phyloP scores from a whole-genome alignment of 2,113 vertebrate species.

The Balaeniceps rex region DNA sequence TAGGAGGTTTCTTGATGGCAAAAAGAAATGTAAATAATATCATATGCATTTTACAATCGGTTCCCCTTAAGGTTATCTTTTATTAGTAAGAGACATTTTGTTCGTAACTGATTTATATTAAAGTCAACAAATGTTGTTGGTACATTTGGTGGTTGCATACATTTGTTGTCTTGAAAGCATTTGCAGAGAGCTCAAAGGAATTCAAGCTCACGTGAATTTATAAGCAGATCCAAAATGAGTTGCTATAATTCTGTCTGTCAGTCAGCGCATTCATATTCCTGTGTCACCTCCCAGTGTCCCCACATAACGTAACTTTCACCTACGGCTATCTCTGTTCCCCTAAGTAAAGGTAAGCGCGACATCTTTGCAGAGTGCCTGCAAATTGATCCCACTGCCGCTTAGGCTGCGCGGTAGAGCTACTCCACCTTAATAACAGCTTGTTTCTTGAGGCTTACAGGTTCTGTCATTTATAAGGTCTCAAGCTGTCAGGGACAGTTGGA shows the following conservation, averaged over 20 bases:
- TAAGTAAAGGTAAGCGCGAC: not conserved
- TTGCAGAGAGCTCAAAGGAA: slow-evolving; percentile 42
- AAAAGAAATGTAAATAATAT: slow-evolving; percentile 72
- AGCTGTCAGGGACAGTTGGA: not conserved
- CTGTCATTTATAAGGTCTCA: not conserved
- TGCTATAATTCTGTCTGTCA: slow-evolving; percentile 35
- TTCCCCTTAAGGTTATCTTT: slow-evolving; percentile 61
- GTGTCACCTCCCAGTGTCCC: no score
- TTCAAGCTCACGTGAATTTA: slow-evolving; percentile 2
- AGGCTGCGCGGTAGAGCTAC: not conserved
- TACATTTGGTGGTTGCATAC: slow-evolving; percentile 64
- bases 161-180: slow-evolving; percentile 60
- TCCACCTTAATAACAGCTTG: not conserved
- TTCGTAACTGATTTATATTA: slow-evolving; percentile 67
- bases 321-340: not conserved
- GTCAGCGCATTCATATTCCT: not conserved
- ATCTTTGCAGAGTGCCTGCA: not conserved
- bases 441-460: not conserved
- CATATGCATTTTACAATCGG: slow-evolving; percentile 66
- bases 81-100: slow-evolving; percentile 61
- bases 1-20: slow-evolving; percentile 70
- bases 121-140: slow-evolving; percentile 49
- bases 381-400: not conserved
- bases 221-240: slow-evolving; percentile 29
- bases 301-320: no score